Conservation (phyloP, 2,888 invertebrate genomes). For the Zygothrica quintamaculata region DNA sequence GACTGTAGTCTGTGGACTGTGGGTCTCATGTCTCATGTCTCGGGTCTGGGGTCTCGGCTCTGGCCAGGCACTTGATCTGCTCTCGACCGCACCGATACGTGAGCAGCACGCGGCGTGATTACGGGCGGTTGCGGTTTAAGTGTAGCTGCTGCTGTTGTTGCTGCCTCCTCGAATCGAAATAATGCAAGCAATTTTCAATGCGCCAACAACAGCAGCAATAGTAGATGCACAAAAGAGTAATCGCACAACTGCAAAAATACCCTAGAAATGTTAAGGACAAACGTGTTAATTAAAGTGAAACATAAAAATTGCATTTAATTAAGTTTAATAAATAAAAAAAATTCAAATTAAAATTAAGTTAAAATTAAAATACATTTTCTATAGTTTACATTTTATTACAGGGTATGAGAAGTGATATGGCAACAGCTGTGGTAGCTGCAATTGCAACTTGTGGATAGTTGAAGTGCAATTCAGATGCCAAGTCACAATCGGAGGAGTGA, state of each 20-base stretch:
- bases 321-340: no score
- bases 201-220: slow-evolving; percentile 25
- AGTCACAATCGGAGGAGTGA: no score
- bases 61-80: slow-evolving; percentile 36
- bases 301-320: no score
- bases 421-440: slow-evolving; percentile 41
- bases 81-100: slow-evolving; percentile 70
- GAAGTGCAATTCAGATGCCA: slow-evolving; percentile 74
- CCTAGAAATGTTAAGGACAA: slow-evolving; percentile 11
- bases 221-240: background rate
- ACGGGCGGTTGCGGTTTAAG: slow-evolving; percentile 59
- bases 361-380: no score
- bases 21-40: slow-evolving; percentile 4
- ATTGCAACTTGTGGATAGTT: slow-evolving; percentile 73
- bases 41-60: slow-evolving; percentile 27
- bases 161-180: slow-evolving; percentile 33
- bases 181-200: slow-evolving; percentile 49
- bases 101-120: slow-evolving; percentile 75
- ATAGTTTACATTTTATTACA: background rate
- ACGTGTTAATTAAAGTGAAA: no score
- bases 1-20: slow-evolving; percentile 15
- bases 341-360: no score
- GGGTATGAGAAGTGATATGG: slow-evolving; percentile 29
- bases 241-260: slow-evolving; percentile 9
- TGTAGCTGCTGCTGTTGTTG: slow-evolving; percentile 14